phyloP scores from a whole-genome alignment of 2,888 invertebrate species.

The Stenchaetothrips biformis region DNA sequence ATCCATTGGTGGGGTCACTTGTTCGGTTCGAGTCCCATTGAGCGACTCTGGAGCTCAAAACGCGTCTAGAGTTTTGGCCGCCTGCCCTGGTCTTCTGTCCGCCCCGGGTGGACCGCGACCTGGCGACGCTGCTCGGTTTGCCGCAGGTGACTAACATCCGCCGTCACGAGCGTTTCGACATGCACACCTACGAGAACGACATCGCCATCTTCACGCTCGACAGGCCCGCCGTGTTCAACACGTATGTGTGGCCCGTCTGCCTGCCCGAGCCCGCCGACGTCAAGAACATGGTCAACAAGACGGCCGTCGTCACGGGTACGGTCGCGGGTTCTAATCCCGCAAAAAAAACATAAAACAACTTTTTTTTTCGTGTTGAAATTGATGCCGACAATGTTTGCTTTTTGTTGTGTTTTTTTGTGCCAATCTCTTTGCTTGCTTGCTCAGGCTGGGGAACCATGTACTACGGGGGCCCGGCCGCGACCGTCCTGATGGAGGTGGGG shows the following conservation, averaged over 20 bases:
- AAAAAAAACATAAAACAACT: slow-evolving; percentile 1
- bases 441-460: slow-evolving; percentile 69
- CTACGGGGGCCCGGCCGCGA: slow-evolving; percentile 65
- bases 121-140: too few species aligned
- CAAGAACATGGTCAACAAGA: slow-evolving; percentile 36
- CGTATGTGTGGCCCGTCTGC: slow-evolving; percentile 80
- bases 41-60: too few species aligned
- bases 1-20: too few species aligned
- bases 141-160: slow-evolving; percentile 55
- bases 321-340: neutral
- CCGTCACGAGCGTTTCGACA: slow-evolving; percentile 63
- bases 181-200: slow-evolving; percentile 66
- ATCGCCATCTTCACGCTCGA: slow-evolving; percentile 68
- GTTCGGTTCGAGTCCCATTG: too few species aligned
- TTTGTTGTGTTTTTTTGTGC: neutral
- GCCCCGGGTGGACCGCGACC: too few species aligned
- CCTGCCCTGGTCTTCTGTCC: too few species aligned
- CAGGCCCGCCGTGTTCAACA: slow-evolving; percentile 62
- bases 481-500: slow-evolving; percentile 67
- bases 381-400: neutral
- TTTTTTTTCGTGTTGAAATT: slow-evolving; percentile 14
- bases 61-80: too few species aligned
- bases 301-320: slow-evolving; percentile 42
- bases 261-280: slow-evolving; percentile 59
- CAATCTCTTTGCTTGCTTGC: slow-evolving; percentile 25